A percentile compares a stretch with the other conserved stretches of the same genome.
These are phyloP conservation scores for Villa cingulata DNA, from an alignment of 2,888 invertebrate species.

Conservation along the genomic window DNA sequence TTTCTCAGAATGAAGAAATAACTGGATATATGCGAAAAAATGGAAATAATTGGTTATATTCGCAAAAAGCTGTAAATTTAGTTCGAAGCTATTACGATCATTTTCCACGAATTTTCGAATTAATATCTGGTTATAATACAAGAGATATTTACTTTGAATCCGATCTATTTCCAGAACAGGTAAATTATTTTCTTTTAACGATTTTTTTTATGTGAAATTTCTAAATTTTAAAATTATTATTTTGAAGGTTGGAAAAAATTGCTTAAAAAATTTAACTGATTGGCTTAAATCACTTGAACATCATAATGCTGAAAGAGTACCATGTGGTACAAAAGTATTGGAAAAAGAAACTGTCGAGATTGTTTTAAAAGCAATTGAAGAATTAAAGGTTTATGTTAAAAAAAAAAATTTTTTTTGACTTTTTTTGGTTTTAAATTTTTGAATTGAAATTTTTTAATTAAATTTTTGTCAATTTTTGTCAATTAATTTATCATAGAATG, in stretches of 20 bases:
- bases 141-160: constrained; percentile 52
- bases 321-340: constrained; percentile 56
- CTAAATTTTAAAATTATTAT: neutral
- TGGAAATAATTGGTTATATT: constrained; percentile 67
- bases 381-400: constrained; percentile 28
- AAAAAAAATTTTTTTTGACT: too few species aligned
- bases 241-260: constrained; percentile 19
- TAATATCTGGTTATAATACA: constrained; percentile 34
- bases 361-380: constrained; percentile 32
- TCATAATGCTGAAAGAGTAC: constrained; percentile 43
- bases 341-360: constrained; percentile 49
- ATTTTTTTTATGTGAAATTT: neutral
- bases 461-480: neutral
- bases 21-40: constrained; percentile 70
- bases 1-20: constrained; percentile 47
- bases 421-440: too few species aligned
- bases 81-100: constrained; percentile 53
- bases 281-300: constrained; percentile 66
- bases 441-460: too few species aligned
- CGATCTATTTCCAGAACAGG: constrained; percentile 48
- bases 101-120: constrained; percentile 62
- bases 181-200: constrained; percentile 27
- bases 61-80: constrained; percentile 54
- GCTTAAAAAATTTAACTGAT: constrained; percentile 38
- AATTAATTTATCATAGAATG: too few species aligned